A percentile compares a stretch with the other conserved stretches of the same genome.
Conservation (phyloP, 2,797 vertebrate genomes). For the Pangasius sanitwongsei region DNA sequence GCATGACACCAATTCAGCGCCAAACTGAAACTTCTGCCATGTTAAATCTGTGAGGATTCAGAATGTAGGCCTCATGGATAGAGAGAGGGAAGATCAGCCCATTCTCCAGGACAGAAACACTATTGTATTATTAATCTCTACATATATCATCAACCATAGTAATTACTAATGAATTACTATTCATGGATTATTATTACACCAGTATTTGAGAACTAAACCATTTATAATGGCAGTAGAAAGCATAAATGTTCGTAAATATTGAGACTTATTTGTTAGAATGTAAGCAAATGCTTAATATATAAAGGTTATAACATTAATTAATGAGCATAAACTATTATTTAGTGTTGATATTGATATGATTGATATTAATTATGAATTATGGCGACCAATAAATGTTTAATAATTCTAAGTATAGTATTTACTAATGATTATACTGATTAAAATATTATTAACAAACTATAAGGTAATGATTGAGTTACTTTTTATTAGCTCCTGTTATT, state of each 20-base stretch:
- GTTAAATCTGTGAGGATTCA: conserved; percentile 18
- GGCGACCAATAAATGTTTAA: not conserved
- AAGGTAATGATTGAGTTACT: not conserved
- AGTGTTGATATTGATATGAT: not conserved
- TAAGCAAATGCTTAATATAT: not conserved
- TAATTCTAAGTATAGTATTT: not conserved
- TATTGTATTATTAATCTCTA: not conserved
- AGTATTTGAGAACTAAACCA: not conserved
- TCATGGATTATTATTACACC: not conserved
- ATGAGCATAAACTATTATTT: not conserved
- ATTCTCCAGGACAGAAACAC: not conserved
- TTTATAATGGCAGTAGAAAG: not conserved
- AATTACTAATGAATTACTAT: not conserved
- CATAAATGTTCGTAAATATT: not conserved
- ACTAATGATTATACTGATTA: not conserved
- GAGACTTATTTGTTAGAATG: not conserved
- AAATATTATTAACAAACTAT: not conserved
- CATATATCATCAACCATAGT: not conserved
- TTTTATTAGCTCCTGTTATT: conserved; percentile 16
- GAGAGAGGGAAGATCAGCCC: not conserved
- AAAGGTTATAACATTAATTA: not conserved
- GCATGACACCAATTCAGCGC: not conserved
- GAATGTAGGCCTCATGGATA: not conserved
- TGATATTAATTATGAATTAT: not conserved
- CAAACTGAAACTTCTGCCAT: conserved; percentile 12